Evolutionary conservation across 2,797 vertebrate genomes (phyloP).

Genomic region (Syngnathus rostellatus): DNA sequence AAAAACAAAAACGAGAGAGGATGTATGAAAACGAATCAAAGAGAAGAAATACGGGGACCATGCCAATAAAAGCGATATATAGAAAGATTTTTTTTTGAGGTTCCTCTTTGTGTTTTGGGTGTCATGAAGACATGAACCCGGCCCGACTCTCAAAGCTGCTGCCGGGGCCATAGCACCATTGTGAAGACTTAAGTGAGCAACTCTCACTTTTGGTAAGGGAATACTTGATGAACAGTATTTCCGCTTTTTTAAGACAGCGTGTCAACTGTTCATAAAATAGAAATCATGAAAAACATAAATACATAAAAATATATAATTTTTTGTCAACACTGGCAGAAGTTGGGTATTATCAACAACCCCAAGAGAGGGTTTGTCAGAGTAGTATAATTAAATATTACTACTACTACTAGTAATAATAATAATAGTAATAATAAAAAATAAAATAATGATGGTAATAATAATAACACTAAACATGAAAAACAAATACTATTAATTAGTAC

Average conservation of each 20-base stretch:
- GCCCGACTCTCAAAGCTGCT: constrained; percentile 71
- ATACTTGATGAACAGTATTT: constrained; percentile 96
- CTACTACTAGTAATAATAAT: no score
- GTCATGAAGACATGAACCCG: constrained; percentile 68
- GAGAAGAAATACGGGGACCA: constrained; percentile 25
- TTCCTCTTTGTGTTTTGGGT: constrained; percentile 56
- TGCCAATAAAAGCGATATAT: constrained; percentile 22
- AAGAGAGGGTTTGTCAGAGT: constrained; percentile 65
- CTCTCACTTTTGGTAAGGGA: constrained; percentile 78
- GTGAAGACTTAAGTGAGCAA: constrained; percentile 68
- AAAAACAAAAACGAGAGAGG: constrained; percentile 21
- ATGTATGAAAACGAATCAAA: constrained; percentile 31
- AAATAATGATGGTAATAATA: constrained; percentile 52
- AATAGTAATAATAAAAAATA: constrained; percentile 40
- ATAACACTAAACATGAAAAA: constrained; percentile 11
- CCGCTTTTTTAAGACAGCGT: constrained; percentile 98
- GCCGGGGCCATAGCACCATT: constrained; percentile 89
- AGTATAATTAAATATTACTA: constrained; percentile 59
- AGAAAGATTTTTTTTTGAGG: constrained; percentile 72
- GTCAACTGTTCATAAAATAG: constrained; percentile 77
- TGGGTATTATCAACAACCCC: constrained; percentile 69
- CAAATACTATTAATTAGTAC: constrained; percentile 71
- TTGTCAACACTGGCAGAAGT: constrained; percentile 81
- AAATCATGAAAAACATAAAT: constrained; percentile 61
- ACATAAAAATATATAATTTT: constrained; percentile 55